Percentiles rank a stretch among this genome's conserved stretches.
phyloP scores from a whole-genome alignment of 2,113 vertebrate species.

The Globicephala melas region DNA sequence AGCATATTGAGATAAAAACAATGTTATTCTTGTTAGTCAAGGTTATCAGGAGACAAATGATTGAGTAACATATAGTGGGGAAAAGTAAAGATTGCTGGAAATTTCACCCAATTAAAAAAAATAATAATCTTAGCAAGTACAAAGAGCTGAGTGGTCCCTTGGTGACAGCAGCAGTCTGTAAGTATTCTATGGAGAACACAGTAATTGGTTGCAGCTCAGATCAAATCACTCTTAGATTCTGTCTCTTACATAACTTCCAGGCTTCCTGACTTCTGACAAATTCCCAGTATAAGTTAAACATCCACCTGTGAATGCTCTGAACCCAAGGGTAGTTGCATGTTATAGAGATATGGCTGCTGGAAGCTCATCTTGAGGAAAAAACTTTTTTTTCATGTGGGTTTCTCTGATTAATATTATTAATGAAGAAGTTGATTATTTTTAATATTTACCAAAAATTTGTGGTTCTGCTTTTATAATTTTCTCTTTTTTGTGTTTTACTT shows the following conservation, averaged over 20 bases:
- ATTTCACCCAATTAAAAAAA: neutral
- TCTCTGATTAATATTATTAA: neutral
- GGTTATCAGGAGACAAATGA: neutral
- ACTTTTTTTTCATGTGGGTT: no score
- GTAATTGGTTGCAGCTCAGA: neutral
- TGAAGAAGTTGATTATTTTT: neutral
- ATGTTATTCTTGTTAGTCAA: neutral
- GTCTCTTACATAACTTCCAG: no score
- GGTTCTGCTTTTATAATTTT: neutral
- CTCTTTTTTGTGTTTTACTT: neutral
- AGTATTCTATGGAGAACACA: neutral
- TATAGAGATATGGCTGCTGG: no score
- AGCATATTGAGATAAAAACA: neutral
- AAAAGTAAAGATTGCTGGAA: neutral
- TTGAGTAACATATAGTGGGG: neutral
- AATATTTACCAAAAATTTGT: neutral
- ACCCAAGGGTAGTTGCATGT: neutral
- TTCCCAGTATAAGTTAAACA: neutral
- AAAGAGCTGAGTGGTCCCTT: neutral
- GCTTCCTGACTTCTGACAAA: neutral
- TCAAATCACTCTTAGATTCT: no score
- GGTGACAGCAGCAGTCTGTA: neutral
- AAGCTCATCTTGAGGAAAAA: neutral
- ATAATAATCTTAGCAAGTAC: neutral
- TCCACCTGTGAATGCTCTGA: neutral